Conservation (phyloP, 2,888 invertebrate genomes). For the Galeruca laticollis region DNA sequence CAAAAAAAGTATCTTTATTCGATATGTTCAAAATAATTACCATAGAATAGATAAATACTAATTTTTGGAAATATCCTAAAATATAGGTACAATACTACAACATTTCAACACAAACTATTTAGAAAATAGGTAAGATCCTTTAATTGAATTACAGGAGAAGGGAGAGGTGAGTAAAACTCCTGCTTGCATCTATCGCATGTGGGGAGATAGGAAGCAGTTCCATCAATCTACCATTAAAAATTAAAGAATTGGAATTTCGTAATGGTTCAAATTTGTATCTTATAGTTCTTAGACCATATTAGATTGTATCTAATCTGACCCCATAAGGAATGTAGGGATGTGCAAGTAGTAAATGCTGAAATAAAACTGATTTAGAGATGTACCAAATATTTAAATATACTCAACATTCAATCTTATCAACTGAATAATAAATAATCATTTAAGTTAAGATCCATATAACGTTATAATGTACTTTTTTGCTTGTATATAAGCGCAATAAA, state of each 20-base stretch:
- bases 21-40: not conserved
- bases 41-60: not conserved
- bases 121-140: not conserved
- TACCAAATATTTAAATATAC: not conserved
- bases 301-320: slow-evolving; percentile 57
- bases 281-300: slow-evolving; percentile 32
- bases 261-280: slow-evolving; percentile 51
- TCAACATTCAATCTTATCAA: not conserved
- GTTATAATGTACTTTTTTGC: not conserved
- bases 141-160: slow-evolving; percentile 43
- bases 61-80: too few species aligned
- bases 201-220: slow-evolving; percentile 57
- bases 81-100: not conserved
- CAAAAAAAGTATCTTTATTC: not conserved
- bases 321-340: slow-evolving; percentile 63
- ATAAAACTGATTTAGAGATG: slow-evolving; percentile 23
- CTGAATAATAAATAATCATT: not conserved
- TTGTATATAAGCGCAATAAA: too few species aligned
- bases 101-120: not conserved
- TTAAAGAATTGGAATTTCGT: slow-evolving; percentile 57
- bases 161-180: slow-evolving; percentile 46
- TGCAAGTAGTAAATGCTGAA: slow-evolving; percentile 53
- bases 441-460: not conserved
- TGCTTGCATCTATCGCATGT: slow-evolving; percentile 58
- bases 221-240: slow-evolving; percentile 54